These are phyloP conservation scores for Rallus crepitans DNA, from an alignment of 2,797 vertebrate genomes.

Conservation along the genomic window DNA sequence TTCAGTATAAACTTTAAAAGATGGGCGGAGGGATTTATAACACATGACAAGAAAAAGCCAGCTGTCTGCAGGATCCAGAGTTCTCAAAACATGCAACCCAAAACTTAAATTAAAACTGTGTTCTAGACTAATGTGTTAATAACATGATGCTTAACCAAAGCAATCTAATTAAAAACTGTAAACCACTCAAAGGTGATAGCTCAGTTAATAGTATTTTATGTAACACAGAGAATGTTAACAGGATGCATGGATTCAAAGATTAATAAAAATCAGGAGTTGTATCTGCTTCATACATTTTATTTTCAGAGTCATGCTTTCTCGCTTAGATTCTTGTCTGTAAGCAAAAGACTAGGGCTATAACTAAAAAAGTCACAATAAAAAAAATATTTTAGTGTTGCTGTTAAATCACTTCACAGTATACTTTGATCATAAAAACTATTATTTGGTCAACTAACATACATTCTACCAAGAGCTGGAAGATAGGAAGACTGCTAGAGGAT, in stretches of 20 bases:
- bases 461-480: background rate
- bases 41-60: background rate
- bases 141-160: background rate
- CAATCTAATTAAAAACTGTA: background rate
- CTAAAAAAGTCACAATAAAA: background rate
- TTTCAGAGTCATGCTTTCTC: background rate
- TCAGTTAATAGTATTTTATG: background rate
- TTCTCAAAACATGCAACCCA: background rate
- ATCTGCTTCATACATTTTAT: background rate
- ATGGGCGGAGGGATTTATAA: background rate
- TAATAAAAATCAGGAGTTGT: background rate
- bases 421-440: background rate
- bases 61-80: background rate
- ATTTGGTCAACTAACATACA: background rate
- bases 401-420: background rate
- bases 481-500: background rate
- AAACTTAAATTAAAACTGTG: background rate
- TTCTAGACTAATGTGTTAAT: background rate
- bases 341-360: background rate
- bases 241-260: background rate
- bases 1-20: background rate
- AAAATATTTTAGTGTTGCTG: background rate
- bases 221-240: background rate
- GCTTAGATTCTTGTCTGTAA: background rate
- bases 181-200: background rate